Base-by-base conservation (phyloP, 2,113 vertebrate species). In the Nesoenas mayeri region DNA sequence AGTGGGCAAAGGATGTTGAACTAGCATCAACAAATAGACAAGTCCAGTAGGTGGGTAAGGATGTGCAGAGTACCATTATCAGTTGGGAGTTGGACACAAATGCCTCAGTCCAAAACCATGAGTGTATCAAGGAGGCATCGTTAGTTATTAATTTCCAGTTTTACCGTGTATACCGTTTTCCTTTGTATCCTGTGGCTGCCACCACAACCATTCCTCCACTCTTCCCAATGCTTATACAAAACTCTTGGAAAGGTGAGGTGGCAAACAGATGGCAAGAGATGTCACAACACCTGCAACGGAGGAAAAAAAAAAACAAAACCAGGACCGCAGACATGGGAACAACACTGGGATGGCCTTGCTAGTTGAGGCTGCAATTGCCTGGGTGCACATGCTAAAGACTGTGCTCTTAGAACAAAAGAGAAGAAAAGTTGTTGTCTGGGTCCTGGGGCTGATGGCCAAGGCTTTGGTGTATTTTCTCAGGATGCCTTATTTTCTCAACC, bases 271-370 rank as follows among this genome's bases (percentile, higher is more conserved):
- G 2, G 22, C 26, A 78, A 79, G 19, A 87, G 26, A 44, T 60
- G 26, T 7, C 21, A 18, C 2, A 2, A 54, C 6, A n/a, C 9
- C 7, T 36, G 47, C 10, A 14, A 28, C 0, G 0, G 21, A 54
- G 26, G 16, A 2, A 56, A 78, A 44, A 60, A 51, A 60, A 34
- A 25, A 50, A 9, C 9, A 50, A 50, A 50, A 50, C 24, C 48
- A 50, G 50, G 60, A 12, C 34, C 54, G 16, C 16, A 31, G 32
- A 54, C 32, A 11, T 9, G 47, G 15, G 25, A 32, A 26, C 32
- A 42, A 26, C 16, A 34, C 14, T 47, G 12, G 26, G 18, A 40
- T 71, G 40, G 47, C 7, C 11, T 15, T 29, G 29, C 12, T n/a
- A 12, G 2, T 11, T 50, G 50, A 79, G 15, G 19, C 19, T 80